These are phyloP conservation scores for Chloroclystis v-ata DNA, from an alignment of 2,888 invertebrate genomes.

Conservation along the genomic window DNA sequence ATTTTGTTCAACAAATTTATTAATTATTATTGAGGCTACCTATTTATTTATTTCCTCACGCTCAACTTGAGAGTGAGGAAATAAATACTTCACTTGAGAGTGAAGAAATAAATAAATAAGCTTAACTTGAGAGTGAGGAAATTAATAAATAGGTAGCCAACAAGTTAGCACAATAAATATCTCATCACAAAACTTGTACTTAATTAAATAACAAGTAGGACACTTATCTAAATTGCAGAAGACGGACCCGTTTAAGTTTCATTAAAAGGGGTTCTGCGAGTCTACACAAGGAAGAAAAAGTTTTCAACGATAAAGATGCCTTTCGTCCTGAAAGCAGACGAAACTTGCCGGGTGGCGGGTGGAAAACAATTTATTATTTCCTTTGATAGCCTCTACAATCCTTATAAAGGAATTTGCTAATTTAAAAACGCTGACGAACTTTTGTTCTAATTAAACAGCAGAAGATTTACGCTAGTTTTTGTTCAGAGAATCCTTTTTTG, in stretches of 20 bases:
- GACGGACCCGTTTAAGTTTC: constrained; percentile 60
- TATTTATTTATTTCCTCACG: too few relatives aligned
- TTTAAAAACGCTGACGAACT: constrained; percentile 39
- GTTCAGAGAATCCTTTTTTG: constrained; percentile 18
- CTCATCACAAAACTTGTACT: constrained; percentile 38
- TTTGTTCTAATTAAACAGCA: constrained; percentile 33
- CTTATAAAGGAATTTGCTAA: constrained; percentile 47
- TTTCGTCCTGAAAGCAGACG: constrained; percentile 57
- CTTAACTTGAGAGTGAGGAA: too few relatives aligned
- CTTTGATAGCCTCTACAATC: constrained; percentile 47
- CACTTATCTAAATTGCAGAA: constrained; percentile 65
- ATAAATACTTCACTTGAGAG: too few relatives aligned
- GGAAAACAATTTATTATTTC: constrained; percentile 60
- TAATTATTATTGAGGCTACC: too few relatives aligned
- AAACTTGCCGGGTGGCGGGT: constrained; percentile 53
- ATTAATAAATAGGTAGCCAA: background rate
- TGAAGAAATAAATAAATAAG: too few relatives aligned
- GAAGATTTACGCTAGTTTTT: constrained; percentile 31
- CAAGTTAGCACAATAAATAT: constrained; percentile 11
- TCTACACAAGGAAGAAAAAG: constrained; percentile 62
- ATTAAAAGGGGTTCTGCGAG: constrained; percentile 58
- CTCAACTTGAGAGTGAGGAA: too few relatives aligned
- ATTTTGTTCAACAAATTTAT: too few relatives aligned
- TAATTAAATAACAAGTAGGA: constrained; percentile 53
- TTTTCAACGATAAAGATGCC: constrained; percentile 69